Conservation (phyloP, 2,113 vertebrate species). For the Mesitornis unicolor region DNA sequence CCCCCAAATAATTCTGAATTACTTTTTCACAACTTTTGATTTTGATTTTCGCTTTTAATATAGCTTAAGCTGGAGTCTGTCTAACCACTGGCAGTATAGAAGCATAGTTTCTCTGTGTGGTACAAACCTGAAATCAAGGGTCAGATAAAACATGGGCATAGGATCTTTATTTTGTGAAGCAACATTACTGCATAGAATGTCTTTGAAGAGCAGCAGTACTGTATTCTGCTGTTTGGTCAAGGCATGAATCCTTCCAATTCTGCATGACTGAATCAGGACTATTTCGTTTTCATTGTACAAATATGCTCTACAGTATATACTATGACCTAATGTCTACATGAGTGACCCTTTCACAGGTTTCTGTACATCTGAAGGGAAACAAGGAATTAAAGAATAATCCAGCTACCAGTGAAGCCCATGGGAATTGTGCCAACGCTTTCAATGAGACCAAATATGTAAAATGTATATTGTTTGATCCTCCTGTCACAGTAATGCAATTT, state of each 20-base stretch:
- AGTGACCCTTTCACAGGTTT: constrained; percentile 45
- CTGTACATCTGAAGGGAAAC: constrained; percentile 54
- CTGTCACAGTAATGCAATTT: background rate
- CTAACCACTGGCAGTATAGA: background rate
- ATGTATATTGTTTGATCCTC: background rate
- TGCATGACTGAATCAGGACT: constrained; percentile 45
- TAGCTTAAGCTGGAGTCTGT: background rate
- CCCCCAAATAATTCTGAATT: background rate
- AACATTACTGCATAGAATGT: background rate
- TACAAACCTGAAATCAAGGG: background rate
- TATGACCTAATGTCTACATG: constrained; percentile 51
- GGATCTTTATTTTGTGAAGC: background rate
- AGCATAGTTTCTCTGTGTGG: background rate
- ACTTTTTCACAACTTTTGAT: background rate
- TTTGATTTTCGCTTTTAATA: background rate
- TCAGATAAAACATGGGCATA: background rate
- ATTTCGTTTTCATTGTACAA: constrained; percentile 44
- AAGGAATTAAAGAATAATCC: constrained; percentile 59
- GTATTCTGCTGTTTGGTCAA: background rate
- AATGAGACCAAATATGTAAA: background rate
- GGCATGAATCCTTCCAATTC: constrained; percentile 17
- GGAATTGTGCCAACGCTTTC: constrained; percentile 16
- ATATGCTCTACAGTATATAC: background rate
- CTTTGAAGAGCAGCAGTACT: background rate
- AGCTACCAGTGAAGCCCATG: background rate